A percentile compares a stretch with the other conserved stretches of the same genome.
phyloP scores from a whole-genome alignment of 2,888 invertebrate species.

The Antheraea assamensis region DNA sequence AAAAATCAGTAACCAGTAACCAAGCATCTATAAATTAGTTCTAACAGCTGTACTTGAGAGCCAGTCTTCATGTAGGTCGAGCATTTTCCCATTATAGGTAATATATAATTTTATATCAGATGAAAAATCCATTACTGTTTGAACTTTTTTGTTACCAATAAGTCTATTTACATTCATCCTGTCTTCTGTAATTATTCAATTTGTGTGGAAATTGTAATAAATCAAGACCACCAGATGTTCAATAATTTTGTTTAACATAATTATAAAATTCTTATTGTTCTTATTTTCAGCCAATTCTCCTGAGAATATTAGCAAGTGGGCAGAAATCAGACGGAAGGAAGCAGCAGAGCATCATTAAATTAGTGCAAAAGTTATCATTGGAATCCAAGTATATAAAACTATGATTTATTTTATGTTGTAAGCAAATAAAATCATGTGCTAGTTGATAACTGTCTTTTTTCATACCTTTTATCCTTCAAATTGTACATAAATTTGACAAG shows the following conservation, averaged over 20 bases:
- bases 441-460: constrained; percentile 32
- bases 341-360: constrained; percentile 82
- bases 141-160: too few relatives aligned
- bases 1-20: too few relatives aligned
- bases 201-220: background rate
- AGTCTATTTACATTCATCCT: too few relatives aligned
- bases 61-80: too few relatives aligned
- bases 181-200: too few relatives aligned
- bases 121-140: too few relatives aligned
- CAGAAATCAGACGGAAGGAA: constrained; percentile 86
- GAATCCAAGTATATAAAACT: constrained; percentile 34
- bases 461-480: background rate
- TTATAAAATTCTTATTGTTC: constrained; percentile 24
- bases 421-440: constrained; percentile 66
- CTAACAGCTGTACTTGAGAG: too few relatives aligned
- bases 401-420: constrained; percentile 59
- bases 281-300: constrained; percentile 89
- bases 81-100: too few relatives aligned
- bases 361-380: constrained; percentile 33
- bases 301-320: constrained; percentile 90
- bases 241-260: background rate
- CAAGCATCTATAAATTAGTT: too few relatives aligned
- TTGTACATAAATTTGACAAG: background rate
- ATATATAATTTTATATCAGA: too few relatives aligned
- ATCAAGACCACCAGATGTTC: background rate